Conservation (phyloP, 2,113 vertebrate genomes). For the Rhodinocichla rosea region DNA sequence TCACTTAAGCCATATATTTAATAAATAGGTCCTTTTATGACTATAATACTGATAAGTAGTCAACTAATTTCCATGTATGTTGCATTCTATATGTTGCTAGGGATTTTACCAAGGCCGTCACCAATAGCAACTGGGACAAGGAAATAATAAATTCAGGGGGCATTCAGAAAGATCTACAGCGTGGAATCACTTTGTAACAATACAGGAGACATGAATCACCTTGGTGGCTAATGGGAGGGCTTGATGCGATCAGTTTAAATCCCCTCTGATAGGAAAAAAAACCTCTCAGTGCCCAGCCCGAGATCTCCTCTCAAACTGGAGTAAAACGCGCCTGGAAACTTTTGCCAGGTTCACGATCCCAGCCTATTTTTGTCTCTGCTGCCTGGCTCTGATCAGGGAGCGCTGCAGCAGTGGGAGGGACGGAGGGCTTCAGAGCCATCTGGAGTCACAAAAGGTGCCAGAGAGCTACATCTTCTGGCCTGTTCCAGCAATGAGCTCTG, state of each 20-base stretch:
- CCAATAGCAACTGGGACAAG: conserved; percentile 62
- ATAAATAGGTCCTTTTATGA: conserved; percentile 66
- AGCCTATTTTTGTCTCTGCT: background rate
- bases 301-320: conserved; percentile 3
- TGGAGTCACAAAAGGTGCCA: conserved; percentile 33
- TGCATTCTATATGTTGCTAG: conserved; percentile 59
- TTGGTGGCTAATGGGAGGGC: background rate
- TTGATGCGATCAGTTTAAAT: conserved; percentile 11
- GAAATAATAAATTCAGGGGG: conserved; percentile 57
- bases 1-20: conserved; percentile 61
- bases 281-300: background rate
- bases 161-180: conserved; percentile 43
- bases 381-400: background rate
- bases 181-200: conserved; percentile 35
- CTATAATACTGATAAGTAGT: conserved; percentile 51
- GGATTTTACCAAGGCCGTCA: conserved; percentile 60
- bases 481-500: background rate
- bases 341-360: background rate
- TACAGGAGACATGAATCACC: background rate
- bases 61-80: conserved; percentile 64
- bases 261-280: background rate
- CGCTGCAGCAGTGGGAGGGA: background rate
- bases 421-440: background rate
- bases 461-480: conserved; percentile 58
- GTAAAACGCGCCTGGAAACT: background rate